Base-by-base conservation (phyloP, 2,113 vertebrate genomes). In the Xenopus borealis region DNA sequence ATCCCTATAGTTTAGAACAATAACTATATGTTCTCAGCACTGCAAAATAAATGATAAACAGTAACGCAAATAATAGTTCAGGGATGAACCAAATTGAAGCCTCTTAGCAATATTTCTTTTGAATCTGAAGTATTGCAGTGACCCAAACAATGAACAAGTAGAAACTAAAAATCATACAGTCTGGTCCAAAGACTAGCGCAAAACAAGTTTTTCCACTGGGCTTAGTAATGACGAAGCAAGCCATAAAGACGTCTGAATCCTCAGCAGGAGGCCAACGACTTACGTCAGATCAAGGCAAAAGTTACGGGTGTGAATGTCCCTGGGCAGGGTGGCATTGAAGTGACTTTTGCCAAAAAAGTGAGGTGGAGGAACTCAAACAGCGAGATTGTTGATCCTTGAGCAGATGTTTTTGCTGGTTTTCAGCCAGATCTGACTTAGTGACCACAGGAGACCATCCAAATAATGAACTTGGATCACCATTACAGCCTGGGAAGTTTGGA, bases 361-460 rank as follows among this genome's bases (percentile, higher is more conserved):
- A 69, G 73, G 66, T 12, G 66, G 73, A 75, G 73, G 40, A 61
- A 53, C 66, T 62, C 46, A 23, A 75, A 69, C 55, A 69, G 40
- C 40, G 20, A 44, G 57, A 68, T 68, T 68, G 55, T 75, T 75
- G 45, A 75, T 75, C 55, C 65, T 65, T 61, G 23, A 50, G 53
- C 72, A 75, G 72, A 75, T 75, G 72, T 75, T 75, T 75, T 68
- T 45, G 68, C 64, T 75, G 72, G 65, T 67, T 40, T 23, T n/a
- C 55, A 68, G 65, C 72, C 72, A 75, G 65, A 33, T 57, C 62
- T 12, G 64, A 67, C 45, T 68, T 62, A 50, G 53, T 62, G 72
- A 68, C 72, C 72, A 68, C 13, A 62, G 23, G n/a, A 62, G 65
- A 75, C 44, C 27, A 63, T 75, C 73, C 46, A 69, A 50, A 27